Evolutionary conservation across 2,797 vertebrate genomes (phyloP).

Genomic region (Eulemur albifrons): DNA sequence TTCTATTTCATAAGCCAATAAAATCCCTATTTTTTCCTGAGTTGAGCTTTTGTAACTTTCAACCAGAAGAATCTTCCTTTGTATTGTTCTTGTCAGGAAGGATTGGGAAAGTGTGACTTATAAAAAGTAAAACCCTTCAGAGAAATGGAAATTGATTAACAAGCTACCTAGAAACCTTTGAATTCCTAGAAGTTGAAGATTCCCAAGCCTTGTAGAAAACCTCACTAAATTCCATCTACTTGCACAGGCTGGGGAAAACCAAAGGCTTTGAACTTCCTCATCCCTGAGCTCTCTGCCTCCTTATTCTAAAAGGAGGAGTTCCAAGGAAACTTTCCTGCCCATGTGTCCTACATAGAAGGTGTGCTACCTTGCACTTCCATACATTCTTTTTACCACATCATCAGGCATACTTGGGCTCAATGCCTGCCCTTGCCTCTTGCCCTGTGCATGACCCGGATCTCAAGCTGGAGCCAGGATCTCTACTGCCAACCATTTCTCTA

Average conservation of each 20-base stretch:
- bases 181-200: neutral
- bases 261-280: neutral
- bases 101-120: neutral
- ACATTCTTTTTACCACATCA: neutral
- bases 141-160: neutral
- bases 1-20: neutral
- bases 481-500: neutral
- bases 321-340: neutral
- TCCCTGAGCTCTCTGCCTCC: neutral
- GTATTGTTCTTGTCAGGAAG: neutral
- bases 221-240: neutral
- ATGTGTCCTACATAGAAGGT: rapidly evolving
- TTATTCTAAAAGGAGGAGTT: neutral
- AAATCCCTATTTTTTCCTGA: neutral
- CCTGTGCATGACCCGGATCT: neutral
- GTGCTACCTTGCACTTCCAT: rapidly evolving
- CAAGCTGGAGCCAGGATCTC: neutral
- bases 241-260: neutral
- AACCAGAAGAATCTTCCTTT: neutral
- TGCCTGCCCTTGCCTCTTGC: neutral
- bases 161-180: neutral
- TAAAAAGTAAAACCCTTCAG: neutral
- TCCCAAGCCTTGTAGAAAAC: neutral
- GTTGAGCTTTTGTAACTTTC: neutral
- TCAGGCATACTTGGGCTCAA: neutral